Conservation (phyloP, 2,888 invertebrate species). For the Orthonevra nobilis region DNA sequence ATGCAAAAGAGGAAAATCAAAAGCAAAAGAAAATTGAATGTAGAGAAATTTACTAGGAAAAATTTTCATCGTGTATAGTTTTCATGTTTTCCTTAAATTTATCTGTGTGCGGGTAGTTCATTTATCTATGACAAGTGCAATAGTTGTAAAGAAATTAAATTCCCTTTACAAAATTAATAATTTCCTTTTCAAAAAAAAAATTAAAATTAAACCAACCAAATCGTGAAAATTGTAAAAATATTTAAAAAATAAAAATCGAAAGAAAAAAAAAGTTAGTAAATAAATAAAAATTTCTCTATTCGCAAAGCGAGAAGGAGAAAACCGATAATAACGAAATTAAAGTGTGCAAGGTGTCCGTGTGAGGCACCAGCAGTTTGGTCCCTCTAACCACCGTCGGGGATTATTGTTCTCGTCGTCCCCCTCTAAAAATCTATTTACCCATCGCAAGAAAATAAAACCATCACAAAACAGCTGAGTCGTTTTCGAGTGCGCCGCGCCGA, state of each 20-base stretch:
- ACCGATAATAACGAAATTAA: conserved; percentile 33
- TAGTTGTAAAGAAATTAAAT: conserved; percentile 14
- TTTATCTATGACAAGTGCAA: conserved; percentile 57
- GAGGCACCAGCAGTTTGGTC: background rate
- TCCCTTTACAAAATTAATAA: background rate
- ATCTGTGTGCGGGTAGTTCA: conserved; percentile 13
- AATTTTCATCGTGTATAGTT: conserved; percentile 20
- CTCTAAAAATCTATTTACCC: conserved; percentile 67
- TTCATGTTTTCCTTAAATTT: background rate
- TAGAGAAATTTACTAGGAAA: conserved; percentile 58
- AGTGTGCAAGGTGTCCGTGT: conserved; percentile 65
- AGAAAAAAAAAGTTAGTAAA: conserved; percentile 61
- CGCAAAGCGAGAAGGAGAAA: conserved; percentile 54
- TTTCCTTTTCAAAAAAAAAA: no score
- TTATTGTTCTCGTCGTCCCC: conserved; percentile 42
- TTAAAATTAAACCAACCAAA: background rate
- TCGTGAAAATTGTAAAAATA: background rate
- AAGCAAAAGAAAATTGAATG: conserved; percentile 2
- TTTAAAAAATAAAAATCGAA: conserved; percentile 9
- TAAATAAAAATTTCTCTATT: conserved; percentile 70
- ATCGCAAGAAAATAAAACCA: conserved; percentile 61
- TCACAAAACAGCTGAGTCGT: conserved; percentile 68
- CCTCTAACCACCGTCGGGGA: conserved; percentile 7
- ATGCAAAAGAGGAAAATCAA: background rate
- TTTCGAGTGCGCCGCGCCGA: no score